Evolutionary conservation across 2,888 invertebrate species (phyloP).

Genomic region (Ormia ochracea): DNA sequence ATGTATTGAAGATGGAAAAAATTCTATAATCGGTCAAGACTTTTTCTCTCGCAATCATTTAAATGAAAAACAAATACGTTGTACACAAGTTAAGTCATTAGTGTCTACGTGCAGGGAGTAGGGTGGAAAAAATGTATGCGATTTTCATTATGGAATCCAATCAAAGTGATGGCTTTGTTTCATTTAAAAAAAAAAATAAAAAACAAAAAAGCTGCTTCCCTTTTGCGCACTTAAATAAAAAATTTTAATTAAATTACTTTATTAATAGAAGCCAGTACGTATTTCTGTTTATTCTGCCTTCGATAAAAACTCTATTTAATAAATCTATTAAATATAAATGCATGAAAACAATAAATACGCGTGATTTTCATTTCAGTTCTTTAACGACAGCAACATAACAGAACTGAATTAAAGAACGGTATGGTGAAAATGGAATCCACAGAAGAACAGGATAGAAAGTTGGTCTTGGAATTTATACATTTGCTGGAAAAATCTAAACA

Average conservation of each 20-base stretch:
- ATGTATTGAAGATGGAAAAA: too few relatives aligned
- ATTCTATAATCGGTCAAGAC: constrained; percentile 33
- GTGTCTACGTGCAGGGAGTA: neutral
- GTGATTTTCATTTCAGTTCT: constrained; percentile 66
- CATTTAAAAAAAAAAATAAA: neutral
- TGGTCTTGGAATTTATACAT: constrained; percentile 97
- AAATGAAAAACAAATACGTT: neutral
- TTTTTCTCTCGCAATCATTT: neutral
- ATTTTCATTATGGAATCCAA: constrained; percentile 12
- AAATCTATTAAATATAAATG: constrained; percentile 6
- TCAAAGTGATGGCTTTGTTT: constrained; percentile 5
- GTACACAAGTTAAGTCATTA: neutral
- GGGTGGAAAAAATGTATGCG: neutral
- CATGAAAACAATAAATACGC: neutral
- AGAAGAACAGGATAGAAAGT: constrained; percentile 92
- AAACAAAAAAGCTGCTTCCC: constrained; percentile 2
- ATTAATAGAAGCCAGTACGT: neutral
- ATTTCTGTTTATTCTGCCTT: neutral
- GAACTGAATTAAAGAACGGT: constrained; percentile 74
- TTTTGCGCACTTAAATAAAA: neutral
- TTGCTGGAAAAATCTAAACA: constrained; percentile 97
- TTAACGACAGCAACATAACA: constrained; percentile 74
- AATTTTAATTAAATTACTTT: constrained; percentile 27
- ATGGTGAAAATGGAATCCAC: constrained; percentile 88
- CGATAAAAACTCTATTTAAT: constrained; percentile 6